Evolutionary conservation across 2,797 vertebrate genomes (phyloP), one percentile per base, ranked within the genome.

Genomic region (Hyperoplus lanceolatus): DNA sequence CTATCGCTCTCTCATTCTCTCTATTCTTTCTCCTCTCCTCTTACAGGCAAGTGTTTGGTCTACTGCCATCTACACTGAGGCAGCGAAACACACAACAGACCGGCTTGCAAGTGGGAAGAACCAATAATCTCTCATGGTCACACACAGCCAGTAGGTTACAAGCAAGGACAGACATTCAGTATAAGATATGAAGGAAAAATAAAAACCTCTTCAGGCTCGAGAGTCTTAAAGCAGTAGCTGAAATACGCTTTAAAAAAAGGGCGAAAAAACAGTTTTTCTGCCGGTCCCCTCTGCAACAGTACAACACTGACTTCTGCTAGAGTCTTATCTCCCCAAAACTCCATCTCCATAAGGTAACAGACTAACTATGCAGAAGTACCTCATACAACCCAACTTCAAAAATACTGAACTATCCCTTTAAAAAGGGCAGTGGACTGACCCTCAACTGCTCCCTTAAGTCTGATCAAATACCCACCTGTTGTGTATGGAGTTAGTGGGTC

Each of bases 401-500:
- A 29, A 29, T 29, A 29, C 29, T 29, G 29, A 29, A 29, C 29
- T 29, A 29, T 29, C 29, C 29, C 29, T 29, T 29, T 29, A 29
- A 29, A 29, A 29, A 29, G 29, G 29, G 2, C 29, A 29, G 29
- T 29, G 29, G 29, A 18, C 61, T 64, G 64, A 70, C 70, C 14
- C 60, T 76, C 12, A 7, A 69, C 49, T 7, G 41, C 61, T 55
- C 42, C 57, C 50, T 50, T 2, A 1, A 9, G 71, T 38, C 46
- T 73, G 48, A 67, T 9, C 51, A 10, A 63, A 15, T 58, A 68
- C 92, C 59, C 84, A 97, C 96, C 97, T 97, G 95, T 94, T 98
- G 93, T 98, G 98, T 95, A 99, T 96, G 41, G 98, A 99, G 94
- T 99, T 99, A 73, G 97, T 93, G 13, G 94, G 92, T 81, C 97